Evolutionary conservation across 1,140 invertebrate species (phyloP).

Genomic region (Matsumurasca onukii): DNA sequence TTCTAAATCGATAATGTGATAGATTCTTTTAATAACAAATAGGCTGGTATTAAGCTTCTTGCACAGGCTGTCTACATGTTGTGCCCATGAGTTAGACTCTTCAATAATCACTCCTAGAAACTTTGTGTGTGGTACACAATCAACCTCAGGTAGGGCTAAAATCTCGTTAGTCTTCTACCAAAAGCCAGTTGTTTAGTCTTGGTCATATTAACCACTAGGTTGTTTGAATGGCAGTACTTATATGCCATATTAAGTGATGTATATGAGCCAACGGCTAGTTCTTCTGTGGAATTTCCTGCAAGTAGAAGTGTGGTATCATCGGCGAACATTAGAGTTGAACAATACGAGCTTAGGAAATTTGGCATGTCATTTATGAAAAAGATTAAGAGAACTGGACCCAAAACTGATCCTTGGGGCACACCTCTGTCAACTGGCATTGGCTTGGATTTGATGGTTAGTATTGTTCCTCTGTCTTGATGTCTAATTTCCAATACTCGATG

Average conservation of each 20-base stretch:
- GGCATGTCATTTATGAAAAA: conserved; percentile 3
- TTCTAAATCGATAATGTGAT: too few relatives aligned
- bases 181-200: conserved; percentile 12
- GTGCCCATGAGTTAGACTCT: too few relatives aligned
- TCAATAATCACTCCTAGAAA: neutral
- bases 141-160: neutral
- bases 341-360: neutral
- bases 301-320: neutral
- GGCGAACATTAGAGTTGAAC: neutral
- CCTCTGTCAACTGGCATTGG: neutral
- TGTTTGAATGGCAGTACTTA: neutral
- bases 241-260: conserved; percentile 3
- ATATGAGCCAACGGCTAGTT: too few relatives aligned
- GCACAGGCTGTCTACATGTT: too few relatives aligned
- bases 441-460: neutral
- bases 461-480: neutral
- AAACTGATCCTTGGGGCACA: neutral
- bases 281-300: too few relatives aligned
- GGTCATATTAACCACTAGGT: neutral
- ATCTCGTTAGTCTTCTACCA: neutral
- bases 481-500: neutral
- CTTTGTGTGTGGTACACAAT: neutral
- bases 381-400: conserved; percentile 2
- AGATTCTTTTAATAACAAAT: too few relatives aligned
- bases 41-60: too few relatives aligned